Base-by-base conservation (phyloP, 2,888 invertebrate genomes). In the Xanthia togata region DNA sequence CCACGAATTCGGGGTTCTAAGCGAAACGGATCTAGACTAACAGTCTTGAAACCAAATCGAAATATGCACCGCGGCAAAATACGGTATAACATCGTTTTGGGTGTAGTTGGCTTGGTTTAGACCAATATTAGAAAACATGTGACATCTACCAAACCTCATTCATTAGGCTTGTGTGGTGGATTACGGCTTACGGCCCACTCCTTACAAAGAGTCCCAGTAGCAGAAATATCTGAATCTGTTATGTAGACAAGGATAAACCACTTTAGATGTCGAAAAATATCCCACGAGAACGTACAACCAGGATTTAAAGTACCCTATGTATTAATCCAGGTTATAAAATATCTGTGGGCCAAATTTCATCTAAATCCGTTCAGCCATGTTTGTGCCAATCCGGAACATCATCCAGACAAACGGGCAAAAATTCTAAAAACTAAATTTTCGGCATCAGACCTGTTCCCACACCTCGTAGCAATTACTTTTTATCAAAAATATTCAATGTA, bases 1-100 rank as follows among this genome's bases (percentile, higher is more conserved):
- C 55, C 68, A 67, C 70, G 62, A 78, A 57, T 84, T 74, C 63
- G 55, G 60, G 26, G 47, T 77, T 78, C 69, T 71, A 77, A 75
- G 80, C 70, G 59, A 69, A 78, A 78, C 44, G 41, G 35, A 65
- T 70, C 38, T 69, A n/a, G n/a, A n/a, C n/a, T n/a, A 57, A 63
- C 55, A 57, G 59, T 50, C n/a, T 83, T 59, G 35, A 70, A 73
- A 31, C 57, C 14, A 55, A 76, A 57, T 73, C 63, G 26, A 76
- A 76, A 70, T 65, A 17, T 63, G 41, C 44, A 35, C 9, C 44
- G 23, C 14, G 1, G 69, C 6, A 41, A 44, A 57, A 60, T 41
- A 14, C 35, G 41, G 41, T 67, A 11, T 68, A 31, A 31, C 31
- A 31, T n/a, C 0, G 12, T 14, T 23, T 55, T 70, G 23, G 17